These are phyloP conservation scores for Pelobates cultripes DNA, from an alignment of 2,797 vertebrate species.

Conservation along the genomic window DNA sequence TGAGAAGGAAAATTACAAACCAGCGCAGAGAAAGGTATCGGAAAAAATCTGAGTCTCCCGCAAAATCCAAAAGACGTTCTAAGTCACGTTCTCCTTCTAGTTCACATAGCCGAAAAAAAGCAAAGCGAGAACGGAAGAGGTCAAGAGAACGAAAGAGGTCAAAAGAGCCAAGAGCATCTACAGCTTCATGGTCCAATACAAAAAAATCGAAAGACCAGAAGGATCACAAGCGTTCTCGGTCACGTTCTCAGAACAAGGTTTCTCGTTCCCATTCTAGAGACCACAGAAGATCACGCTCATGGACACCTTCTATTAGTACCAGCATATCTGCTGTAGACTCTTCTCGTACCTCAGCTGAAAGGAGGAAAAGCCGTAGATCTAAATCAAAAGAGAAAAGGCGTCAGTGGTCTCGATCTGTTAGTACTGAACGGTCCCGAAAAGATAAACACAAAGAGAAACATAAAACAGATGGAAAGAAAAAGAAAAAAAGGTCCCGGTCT, in stretches of 20 bases:
- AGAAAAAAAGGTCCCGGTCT: constrained; percentile 68
- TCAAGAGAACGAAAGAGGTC: constrained; percentile 63
- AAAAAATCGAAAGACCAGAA: constrained; percentile 61
- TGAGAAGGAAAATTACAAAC: constrained; percentile 86
- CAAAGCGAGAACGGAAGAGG: constrained; percentile 68
- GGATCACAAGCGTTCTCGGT: constrained; percentile 57
- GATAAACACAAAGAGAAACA: constrained; percentile 70
- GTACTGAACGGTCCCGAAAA: constrained; percentile 63
- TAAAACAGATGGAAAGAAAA: constrained; percentile 69
- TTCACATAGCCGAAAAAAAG: constrained; percentile 62
- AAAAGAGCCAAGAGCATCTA: constrained; percentile 15
- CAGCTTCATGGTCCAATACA: constrained; percentile 21
- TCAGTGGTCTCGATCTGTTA: constrained; percentile 61
- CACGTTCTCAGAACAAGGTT: constrained; percentile 66
- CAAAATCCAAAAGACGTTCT: constrained; percentile 57
- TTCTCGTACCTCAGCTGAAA: constrained; percentile 63
- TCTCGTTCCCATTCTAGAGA: constrained; percentile 68
- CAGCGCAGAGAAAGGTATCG: constrained; percentile 83
- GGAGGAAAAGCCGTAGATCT: constrained; percentile 57
- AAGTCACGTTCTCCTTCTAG: constrained; percentile 59
- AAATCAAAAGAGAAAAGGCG: constrained; percentile 62
- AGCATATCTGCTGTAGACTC: constrained; percentile 64
- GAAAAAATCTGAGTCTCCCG: constrained; percentile 70
- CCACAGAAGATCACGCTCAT: constrained; percentile 72
- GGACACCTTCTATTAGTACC: constrained; percentile 58